Percentiles rank a stretch among this genome's conserved stretches.
Evolutionary conservation across 64 coral and sea anemone genomes (phyloP).

Genomic region (Acropora tenuis): DNA sequence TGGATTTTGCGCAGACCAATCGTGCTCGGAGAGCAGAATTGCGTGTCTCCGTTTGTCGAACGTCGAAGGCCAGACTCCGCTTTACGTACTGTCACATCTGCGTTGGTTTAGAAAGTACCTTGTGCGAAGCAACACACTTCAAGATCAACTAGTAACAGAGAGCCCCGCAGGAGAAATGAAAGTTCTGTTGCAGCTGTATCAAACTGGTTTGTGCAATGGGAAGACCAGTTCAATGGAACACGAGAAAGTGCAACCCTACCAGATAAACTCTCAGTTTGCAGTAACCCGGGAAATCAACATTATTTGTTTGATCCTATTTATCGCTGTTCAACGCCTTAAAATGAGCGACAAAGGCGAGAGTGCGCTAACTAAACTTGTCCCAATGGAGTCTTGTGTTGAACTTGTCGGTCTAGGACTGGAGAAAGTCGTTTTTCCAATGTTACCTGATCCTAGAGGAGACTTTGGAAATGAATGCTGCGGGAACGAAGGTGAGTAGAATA

Average conservation of each 20-base stretch:
- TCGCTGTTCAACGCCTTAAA: constrained; percentile 28
- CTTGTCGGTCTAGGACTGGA: constrained; percentile 14
- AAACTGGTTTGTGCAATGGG: not conserved
- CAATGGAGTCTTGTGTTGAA: constrained; percentile 1
- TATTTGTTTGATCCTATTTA: constrained; percentile 42
- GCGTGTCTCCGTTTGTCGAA: too few species aligned
- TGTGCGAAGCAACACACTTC: not conserved
- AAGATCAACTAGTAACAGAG: not conserved
- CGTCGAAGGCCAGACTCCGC: not conserved
- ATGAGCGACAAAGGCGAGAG: not conserved
- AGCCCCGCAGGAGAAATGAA: not conserved
- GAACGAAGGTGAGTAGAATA: not conserved
- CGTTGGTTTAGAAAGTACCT: constrained; percentile 35
- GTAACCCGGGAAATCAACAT: constrained; percentile 14
- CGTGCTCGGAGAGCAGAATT: too few species aligned
- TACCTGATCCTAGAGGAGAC: constrained; percentile 20
- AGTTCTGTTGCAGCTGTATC: constrained; percentile 21
- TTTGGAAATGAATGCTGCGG: not conserved
- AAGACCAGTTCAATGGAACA: not conserved
- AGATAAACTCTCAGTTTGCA: not conserved
- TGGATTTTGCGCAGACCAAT: not conserved
- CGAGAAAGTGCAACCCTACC: not conserved
- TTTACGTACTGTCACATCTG: not conserved
- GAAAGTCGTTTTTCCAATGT: constrained; percentile 27
- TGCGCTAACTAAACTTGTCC: not conserved